Conservation (phyloP, 2,113 vertebrate species). For the Gadus macrocephalus region DNA sequence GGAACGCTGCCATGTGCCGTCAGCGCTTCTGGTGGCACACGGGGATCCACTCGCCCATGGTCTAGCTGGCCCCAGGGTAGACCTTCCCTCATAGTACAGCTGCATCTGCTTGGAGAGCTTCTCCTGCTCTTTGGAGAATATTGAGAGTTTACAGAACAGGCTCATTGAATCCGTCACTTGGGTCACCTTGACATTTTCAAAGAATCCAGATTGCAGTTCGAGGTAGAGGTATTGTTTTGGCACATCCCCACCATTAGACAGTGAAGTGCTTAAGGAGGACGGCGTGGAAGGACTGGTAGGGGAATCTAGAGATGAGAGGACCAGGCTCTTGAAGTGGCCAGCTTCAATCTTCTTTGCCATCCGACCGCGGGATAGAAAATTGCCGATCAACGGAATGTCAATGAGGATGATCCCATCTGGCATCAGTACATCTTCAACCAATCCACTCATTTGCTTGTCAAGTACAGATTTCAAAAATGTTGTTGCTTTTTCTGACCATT, state of each 20-base stretch:
- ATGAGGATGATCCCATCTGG: constrained; percentile 73
- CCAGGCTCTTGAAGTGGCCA: constrained; percentile 56
- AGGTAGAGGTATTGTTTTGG: constrained; percentile 77
- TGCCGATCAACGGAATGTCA: constrained; percentile 68
- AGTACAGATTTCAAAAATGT: constrained; percentile 73
- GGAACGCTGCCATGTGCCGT: constrained; percentile 82
- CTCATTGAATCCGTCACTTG: constrained; percentile 74
- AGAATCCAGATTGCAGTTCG: constrained; percentile 68
- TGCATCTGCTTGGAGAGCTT: constrained; percentile 74
- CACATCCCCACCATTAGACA: background rate
- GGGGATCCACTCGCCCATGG: constrained; percentile 68
- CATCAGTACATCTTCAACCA: constrained; percentile 74
- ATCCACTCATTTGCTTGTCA: constrained; percentile 70
- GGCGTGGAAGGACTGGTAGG: constrained; percentile 3
- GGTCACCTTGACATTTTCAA: constrained; percentile 76
- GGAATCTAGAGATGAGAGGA: constrained; percentile 37
- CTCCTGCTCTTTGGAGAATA: constrained; percentile 75
- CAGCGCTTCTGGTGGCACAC: constrained; percentile 75
- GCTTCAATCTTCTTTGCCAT: constrained; percentile 60
- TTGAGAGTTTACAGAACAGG: constrained; percentile 78
- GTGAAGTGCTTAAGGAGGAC: background rate
- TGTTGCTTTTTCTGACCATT: constrained; percentile 61
- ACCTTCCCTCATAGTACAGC: constrained; percentile 47
- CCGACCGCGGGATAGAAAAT: constrained; percentile 69
- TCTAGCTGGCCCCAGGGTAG: constrained; percentile 33